A percentile compares a stretch with the other conserved stretches of the same genome.
phyloP scores from a whole-genome alignment of 2,888 invertebrate genomes.

The Brachyptera putata region DNA sequence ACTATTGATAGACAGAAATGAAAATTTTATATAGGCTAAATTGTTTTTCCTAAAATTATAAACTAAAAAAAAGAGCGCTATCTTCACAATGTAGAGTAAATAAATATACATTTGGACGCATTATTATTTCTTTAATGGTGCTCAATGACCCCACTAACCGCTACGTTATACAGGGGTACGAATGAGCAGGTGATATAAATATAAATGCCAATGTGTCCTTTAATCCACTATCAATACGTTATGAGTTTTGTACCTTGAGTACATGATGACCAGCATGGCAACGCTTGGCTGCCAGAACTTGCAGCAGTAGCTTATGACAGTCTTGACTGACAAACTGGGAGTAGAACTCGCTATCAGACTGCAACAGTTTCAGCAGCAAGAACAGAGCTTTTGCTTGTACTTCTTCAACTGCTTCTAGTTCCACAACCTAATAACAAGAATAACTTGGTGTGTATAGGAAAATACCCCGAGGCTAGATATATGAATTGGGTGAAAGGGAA shows the following conservation, averaged over 20 bases:
- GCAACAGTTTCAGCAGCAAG: constrained; percentile 54
- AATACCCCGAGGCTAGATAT: no score
- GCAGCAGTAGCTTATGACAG: constrained; percentile 49
- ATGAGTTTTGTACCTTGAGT: constrained; percentile 57
- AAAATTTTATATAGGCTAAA: not conserved
- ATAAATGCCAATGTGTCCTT: not conserved
- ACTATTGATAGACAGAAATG: no score
- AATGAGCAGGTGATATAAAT: no score
- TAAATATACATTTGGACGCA: no score
- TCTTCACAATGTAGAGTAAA: no score
- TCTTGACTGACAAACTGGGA: constrained; percentile 56
- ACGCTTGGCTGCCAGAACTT: constrained; percentile 57
- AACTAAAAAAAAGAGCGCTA: no score
- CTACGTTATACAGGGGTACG: no score
- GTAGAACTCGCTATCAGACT: constrained; percentile 57
- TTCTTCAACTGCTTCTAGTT: constrained; percentile 53
- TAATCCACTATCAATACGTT: no score
- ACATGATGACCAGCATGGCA: constrained; percentile 57
- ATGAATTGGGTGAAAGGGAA: no score
- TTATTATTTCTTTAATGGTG: no score
- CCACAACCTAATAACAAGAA: constrained; percentile 55
- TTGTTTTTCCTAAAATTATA: not conserved
- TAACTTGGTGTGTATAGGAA: no score
- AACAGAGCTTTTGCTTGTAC: constrained; percentile 61
- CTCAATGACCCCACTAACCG: no score